A percentile compares a stretch with the other conserved stretches of the same genome.
These are phyloP conservation scores for Petromus typicus DNA, from an alignment of 2,113 vertebrate species.

Conservation along the genomic window DNA sequence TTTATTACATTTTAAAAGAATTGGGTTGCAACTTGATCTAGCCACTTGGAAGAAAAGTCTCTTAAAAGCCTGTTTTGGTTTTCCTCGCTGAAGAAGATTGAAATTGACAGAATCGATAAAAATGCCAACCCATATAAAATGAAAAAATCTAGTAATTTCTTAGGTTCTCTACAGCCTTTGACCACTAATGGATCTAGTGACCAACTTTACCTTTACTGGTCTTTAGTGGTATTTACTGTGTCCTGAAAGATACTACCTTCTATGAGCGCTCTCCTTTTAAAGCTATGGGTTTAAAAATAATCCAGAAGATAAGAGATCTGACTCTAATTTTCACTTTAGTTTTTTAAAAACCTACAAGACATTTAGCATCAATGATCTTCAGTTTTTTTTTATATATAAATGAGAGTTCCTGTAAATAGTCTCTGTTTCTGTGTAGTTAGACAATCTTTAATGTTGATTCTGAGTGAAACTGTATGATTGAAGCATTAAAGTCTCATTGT, in stretches of 20 bases:
- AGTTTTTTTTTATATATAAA: conserved; percentile 15
- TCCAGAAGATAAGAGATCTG: background rate
- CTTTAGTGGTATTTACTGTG: background rate
- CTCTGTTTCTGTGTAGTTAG: background rate
- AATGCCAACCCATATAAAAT: conserved; percentile 51
- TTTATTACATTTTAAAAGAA: conserved; percentile 4
- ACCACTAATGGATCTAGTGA: conserved; percentile 49
- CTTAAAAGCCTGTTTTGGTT: conserved; percentile 47
- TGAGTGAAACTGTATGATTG: conserved; percentile 54
- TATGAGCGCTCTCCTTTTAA: background rate
- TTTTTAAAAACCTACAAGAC: background rate
- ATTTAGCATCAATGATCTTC: background rate
- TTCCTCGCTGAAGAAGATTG: conserved; percentile 30
- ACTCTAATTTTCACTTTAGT: background rate
- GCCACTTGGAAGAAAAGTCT: conserved; percentile 19
- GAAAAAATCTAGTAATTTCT: conserved; percentile 39
- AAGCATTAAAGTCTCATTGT: conserved; percentile 67
- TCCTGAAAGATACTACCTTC: background rate
- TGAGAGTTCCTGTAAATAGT: background rate
- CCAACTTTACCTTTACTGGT: background rate
- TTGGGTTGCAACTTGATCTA: conserved; percentile 41
- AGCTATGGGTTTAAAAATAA: background rate
- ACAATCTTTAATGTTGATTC: conserved; percentile 15
- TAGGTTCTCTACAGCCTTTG: background rate
- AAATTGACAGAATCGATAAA: conserved; percentile 58